Evolutionary conservation across 2,113 vertebrate species (phyloP).

Genomic region (Aldabrachelys gigantea): DNA sequence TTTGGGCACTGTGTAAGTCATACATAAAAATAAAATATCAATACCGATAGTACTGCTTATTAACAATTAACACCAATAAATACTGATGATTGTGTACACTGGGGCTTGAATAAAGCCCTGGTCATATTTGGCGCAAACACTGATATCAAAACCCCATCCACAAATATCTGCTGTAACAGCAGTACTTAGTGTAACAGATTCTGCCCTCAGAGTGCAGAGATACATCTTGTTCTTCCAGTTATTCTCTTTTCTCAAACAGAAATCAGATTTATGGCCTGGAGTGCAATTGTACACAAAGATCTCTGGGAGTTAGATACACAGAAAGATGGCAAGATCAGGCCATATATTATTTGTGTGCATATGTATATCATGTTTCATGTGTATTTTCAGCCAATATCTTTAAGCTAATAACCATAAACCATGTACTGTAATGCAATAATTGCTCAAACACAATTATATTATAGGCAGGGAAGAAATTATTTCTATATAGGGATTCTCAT

Average conservation of each 20-base stretch:
- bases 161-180: slow-evolving; percentile 68
- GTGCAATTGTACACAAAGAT: accelerated
- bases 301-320: accelerated
- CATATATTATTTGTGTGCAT: background rate
- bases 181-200: slow-evolving; percentile 46
- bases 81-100: slow-evolving; percentile 56
- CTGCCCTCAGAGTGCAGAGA: slow-evolving; percentile 28
- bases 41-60: slow-evolving; percentile 45
- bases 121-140: slow-evolving; percentile 45
- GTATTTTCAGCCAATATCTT: background rate
- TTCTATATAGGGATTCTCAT: background rate
- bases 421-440: background rate
- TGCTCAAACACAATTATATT: background rate
- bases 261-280: background rate
- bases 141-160: slow-evolving; percentile 65
- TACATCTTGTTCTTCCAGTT: background rate
- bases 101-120: slow-evolving; percentile 71
- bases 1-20: background rate
- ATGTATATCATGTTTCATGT: background rate
- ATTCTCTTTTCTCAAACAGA: background rate
- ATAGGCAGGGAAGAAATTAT: background rate
- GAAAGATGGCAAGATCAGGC: background rate
- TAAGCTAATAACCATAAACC: background rate
- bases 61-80: slow-evolving; percentile 71
- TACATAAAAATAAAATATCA: slow-evolving; percentile 50